Conservation (phyloP, 2,888 invertebrate species). For the Glyphotaelius pellucidus region DNA sequence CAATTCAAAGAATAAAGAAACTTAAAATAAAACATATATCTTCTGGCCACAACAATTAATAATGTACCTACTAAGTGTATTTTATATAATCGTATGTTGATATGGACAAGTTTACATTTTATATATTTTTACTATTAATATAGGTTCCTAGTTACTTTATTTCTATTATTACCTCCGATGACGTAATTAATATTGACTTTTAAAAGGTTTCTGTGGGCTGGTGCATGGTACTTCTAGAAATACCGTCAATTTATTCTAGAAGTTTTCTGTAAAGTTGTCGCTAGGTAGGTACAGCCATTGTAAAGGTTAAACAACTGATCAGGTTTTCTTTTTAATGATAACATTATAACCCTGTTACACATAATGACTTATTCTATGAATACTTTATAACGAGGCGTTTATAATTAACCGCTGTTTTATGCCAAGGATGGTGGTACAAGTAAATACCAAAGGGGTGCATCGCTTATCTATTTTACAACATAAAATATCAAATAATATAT, state of each 20-base stretch:
- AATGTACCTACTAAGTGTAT: too few species aligned
- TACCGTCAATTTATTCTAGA: not conserved
- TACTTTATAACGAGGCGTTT: constrained; percentile 4
- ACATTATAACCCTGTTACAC: constrained; percentile 11
- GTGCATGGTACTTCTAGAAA: not conserved
- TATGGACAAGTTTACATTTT: too few species aligned
- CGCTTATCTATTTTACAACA: too few species aligned
- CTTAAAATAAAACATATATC: too few species aligned
- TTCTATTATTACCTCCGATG: not conserved
- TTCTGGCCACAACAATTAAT: too few species aligned
- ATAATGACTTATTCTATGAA: constrained; percentile 10
- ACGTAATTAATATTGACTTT: not conserved
- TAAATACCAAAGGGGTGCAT: not conserved
- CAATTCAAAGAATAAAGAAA: too few species aligned
- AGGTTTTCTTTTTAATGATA: constrained; percentile 2
- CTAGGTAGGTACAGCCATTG: not conserved
- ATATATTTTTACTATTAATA: too few species aligned
- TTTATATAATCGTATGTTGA: too few species aligned
- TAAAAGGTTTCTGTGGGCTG: not conserved
- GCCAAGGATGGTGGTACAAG: not conserved
- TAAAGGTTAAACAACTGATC: constrained; percentile 17
- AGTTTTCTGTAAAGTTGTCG: not conserved
- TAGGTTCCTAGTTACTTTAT: not conserved
- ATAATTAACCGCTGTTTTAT: constrained; percentile 11
- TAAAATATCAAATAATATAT: too few species aligned